A percentile compares a stretch with the other conserved stretches of the same genome.
phyloP scores from a whole-genome alignment of 2,797 vertebrate genomes.

The Artibeus lituratus region DNA sequence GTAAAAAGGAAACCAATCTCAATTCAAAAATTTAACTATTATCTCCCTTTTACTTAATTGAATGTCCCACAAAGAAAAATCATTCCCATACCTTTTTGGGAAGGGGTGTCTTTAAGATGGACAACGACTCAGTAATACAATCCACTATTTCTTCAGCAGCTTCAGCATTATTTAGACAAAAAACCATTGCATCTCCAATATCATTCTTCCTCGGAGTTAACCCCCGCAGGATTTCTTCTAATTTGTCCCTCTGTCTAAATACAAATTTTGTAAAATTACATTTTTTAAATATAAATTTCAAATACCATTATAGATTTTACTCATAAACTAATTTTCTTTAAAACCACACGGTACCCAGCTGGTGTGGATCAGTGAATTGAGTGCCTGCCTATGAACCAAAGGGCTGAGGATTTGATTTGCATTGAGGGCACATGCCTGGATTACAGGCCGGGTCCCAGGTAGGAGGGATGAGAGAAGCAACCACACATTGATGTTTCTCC shows the following conservation, averaged over 20 bases:
- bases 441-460: no score
- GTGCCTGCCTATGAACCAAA: no score
- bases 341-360: not conserved
- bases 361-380: no score
- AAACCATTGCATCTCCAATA: slow-evolving; percentile 97
- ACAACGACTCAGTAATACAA: slow-evolving; percentile 95
- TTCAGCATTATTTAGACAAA: slow-evolving; percentile 95
- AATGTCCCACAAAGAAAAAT: slow-evolving; percentile 26
- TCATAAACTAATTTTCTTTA: slow-evolving; percentile 24
- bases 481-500: no score
- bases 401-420: no score
- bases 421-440: no score
- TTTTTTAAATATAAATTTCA: slow-evolving; percentile 29
- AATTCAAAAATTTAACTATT: not conserved
- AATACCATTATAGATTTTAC: not conserved
- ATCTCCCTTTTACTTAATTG: not conserved
- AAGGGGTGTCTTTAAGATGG: slow-evolving; percentile 97
- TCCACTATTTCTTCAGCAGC: slow-evolving; percentile 99
- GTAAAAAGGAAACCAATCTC: slow-evolving; percentile 37
- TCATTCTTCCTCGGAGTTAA: slow-evolving; percentile 95
- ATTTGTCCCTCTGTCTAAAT: slow-evolving; percentile 94
- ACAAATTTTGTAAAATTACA: slow-evolving; percentile 47
- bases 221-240: slow-evolving; percentile 95
- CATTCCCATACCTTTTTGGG: slow-evolving; percentile 92
- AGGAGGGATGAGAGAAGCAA: no score